These are phyloP conservation scores for Oasisia sp. DNA, from an alignment of 2,888 invertebrate species.

Conservation along the genomic window DNA sequence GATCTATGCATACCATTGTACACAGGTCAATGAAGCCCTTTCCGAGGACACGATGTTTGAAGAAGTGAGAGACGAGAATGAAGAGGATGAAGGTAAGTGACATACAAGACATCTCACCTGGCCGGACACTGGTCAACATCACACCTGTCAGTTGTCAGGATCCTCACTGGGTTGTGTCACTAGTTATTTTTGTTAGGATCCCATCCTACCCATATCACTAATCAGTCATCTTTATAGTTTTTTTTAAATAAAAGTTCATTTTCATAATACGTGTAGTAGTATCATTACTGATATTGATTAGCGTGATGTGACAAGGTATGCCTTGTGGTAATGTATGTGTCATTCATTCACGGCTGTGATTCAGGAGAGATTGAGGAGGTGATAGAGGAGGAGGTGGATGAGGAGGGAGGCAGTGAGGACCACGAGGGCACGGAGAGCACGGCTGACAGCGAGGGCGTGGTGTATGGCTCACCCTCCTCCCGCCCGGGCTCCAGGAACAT, in stretches of 20 bases:
- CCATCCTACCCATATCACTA: not conserved
- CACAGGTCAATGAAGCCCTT: not conserved
- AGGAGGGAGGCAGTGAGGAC: conserved; percentile 30
- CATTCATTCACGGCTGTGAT: not conserved
- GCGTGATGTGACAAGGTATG: not conserved
- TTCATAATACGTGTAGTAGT: not conserved
- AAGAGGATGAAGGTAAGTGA: not conserved
- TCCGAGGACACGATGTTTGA: conserved; percentile 14
- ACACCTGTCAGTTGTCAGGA: not conserved
- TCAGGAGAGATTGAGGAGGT: conserved; percentile 33
- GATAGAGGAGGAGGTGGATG: conserved; percentile 31
- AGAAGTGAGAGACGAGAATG: conserved; percentile 26
- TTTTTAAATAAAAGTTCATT: not conserved
- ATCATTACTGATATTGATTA: not conserved
- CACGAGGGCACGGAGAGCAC: conserved; percentile 23
- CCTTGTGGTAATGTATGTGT: not conserved
- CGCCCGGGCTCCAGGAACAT: conserved; percentile 25
- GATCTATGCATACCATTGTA: not conserved
- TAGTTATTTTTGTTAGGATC: not conserved
- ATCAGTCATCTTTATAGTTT: not conserved
- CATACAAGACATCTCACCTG: not conserved
- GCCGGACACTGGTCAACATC: not conserved
- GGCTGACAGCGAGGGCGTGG: conserved; percentile 58
- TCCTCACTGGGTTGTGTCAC: not conserved
- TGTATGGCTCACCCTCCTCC: conserved; percentile 42